Evolutionary conservation across 2,113 vertebrate species (phyloP).

Genomic region (Sula dactylatra): DNA sequence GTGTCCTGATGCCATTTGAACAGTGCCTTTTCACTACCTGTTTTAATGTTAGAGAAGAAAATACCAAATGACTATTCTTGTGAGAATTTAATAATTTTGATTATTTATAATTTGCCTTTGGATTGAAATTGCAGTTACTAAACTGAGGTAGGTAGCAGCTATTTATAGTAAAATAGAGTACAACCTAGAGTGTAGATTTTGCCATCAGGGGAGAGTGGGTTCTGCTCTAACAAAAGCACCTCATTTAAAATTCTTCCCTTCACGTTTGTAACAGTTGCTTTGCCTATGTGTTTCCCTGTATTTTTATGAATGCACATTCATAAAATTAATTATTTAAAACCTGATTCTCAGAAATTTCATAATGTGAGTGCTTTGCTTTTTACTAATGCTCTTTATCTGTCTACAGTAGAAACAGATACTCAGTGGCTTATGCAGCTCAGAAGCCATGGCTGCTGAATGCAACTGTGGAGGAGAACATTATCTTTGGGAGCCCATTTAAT

Average conservation of each 20-base stretch:
- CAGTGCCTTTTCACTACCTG: background rate
- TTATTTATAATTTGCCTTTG: background rate
- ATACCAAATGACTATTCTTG: background rate
- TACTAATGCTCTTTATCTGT: background rate
- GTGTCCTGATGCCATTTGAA: background rate
- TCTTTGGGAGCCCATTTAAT: constrained; percentile 92
- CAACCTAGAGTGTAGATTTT: background rate
- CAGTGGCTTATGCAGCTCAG: constrained; percentile 95
- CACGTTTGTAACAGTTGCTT: background rate
- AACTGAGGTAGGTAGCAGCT: background rate
- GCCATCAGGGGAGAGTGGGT: constrained; percentile 3
- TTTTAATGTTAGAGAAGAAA: background rate
- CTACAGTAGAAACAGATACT: constrained; percentile 88
- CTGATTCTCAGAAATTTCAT: background rate
- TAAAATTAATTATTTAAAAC: background rate
- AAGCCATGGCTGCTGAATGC: constrained; percentile 98
- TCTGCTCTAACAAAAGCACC: constrained; percentile 30
- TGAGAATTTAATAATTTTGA: background rate
- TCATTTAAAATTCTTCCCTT: constrained; percentile 10
- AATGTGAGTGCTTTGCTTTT: background rate
- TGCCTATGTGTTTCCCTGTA: background rate
- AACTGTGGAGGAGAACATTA: constrained; percentile 97
- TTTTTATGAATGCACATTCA: background rate
- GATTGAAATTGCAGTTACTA: background rate
- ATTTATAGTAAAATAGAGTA: background rate